phyloP scores from a whole-genome alignment of 1,140 invertebrate genomes.

The Pseudomyrmex gracilis region DNA sequence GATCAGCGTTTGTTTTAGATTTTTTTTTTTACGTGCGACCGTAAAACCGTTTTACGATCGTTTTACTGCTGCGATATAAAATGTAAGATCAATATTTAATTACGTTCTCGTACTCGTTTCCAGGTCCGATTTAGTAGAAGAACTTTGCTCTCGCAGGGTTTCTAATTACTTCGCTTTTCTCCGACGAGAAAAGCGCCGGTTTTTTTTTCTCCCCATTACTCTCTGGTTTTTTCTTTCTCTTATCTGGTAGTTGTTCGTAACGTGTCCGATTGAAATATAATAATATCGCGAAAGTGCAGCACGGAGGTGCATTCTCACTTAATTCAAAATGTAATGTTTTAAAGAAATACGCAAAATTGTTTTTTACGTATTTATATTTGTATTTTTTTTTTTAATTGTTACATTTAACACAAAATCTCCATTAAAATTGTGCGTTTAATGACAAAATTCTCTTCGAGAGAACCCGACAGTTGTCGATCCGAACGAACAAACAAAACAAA shows the following conservation, averaged over 20 bases:
- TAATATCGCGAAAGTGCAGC: not conserved
- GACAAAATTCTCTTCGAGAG: slow-evolving; percentile 9
- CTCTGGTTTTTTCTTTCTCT: not conserved
- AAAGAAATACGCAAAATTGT: not conserved
- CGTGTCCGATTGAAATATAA: slow-evolving; percentile 15
- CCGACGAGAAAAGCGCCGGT: slow-evolving; percentile 6
- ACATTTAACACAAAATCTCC: too few relatives aligned
- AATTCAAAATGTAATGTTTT: too few relatives aligned
- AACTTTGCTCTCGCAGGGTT: slow-evolving; percentile 22
- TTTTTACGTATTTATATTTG: not conserved
- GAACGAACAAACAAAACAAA: slow-evolving; percentile 15
- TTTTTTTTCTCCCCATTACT: slow-evolving; percentile 31
- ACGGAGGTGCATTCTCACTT: not conserved
- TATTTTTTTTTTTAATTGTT: not conserved
- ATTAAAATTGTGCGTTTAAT: not conserved
- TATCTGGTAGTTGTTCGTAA: slow-evolving; percentile 17
- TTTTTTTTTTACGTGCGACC: slow-evolving; percentile 7
- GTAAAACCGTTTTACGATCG: slow-evolving; percentile 39
- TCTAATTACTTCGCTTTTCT: slow-evolving; percentile 39
- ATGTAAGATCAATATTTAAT: slow-evolving; percentile 57
- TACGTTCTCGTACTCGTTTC: slow-evolving; percentile 38
- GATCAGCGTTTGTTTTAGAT: slow-evolving; percentile 30
- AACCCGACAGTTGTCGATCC: slow-evolving; percentile 1
- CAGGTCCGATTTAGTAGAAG: slow-evolving; percentile 36
- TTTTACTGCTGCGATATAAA: slow-evolving; percentile 23